A percentile compares a stretch with the other conserved stretches of the same genome.
Conservation (phyloP, 2,888 invertebrate species). For the Gibbula magus region DNA sequence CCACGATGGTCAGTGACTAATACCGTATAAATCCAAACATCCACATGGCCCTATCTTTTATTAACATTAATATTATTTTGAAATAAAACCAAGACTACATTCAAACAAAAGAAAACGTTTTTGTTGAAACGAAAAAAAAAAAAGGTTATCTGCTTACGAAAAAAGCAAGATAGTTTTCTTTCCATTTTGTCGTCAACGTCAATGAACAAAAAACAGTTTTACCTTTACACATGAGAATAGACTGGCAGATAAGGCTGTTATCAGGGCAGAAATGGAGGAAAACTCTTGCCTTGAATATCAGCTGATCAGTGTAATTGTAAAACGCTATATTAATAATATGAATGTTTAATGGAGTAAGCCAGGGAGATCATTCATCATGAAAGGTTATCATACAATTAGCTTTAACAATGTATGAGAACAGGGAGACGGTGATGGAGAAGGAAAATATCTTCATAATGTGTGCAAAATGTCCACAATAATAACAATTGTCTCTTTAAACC, state of each 20-base stretch:
- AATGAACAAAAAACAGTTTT: no score
- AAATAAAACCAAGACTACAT: no score
- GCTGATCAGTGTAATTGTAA: background rate
- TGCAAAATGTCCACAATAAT: background rate
- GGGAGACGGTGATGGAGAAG: no score
- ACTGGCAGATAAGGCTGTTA: background rate
- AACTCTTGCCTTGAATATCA: background rate
- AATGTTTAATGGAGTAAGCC: background rate
- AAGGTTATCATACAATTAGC: background rate
- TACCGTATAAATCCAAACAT: no score
- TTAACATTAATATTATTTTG: no score
- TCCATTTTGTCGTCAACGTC: no score
- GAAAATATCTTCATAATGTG: conserved; percentile 3
- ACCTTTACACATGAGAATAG: background rate
- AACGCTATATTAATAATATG: conserved; percentile 10
- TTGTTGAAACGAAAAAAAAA: no score
- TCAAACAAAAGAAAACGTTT: no score
- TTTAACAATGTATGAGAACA: conserved; percentile 6
- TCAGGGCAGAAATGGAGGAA: background rate
- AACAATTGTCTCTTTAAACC: background rate
- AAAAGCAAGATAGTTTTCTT: no score
- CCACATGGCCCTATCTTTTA: no score
- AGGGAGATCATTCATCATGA: conserved; percentile 4
- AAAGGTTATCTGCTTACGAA: no score
- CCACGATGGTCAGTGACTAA: no score